Conservation (phyloP, 2,888 invertebrate species). For the Trachelus iudaicus region DNA sequence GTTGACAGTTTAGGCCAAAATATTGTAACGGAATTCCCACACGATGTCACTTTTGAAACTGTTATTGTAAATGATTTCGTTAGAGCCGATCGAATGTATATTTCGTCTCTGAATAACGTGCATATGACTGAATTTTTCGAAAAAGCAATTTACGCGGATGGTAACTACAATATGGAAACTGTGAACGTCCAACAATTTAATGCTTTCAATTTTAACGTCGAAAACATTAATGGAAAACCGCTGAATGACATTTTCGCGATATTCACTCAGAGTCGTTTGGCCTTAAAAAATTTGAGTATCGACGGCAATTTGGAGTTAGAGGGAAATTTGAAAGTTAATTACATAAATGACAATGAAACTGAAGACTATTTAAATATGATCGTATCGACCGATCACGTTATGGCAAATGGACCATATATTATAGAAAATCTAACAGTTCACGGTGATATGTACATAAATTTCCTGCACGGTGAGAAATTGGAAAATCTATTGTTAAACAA, state of each 20-base stretch:
- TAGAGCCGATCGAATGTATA: slow-evolving; percentile 29
- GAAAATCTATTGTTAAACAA: slow-evolving; percentile 31
- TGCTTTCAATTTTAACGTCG: slow-evolving; percentile 20
- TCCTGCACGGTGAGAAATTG: slow-evolving; percentile 31
- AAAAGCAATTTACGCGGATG: slow-evolving; percentile 17
- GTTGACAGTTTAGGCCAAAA: slow-evolving; percentile 24
- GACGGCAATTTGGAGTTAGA: slow-evolving; percentile 42
- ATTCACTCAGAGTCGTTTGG: neutral
- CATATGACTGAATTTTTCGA: slow-evolving; percentile 16
- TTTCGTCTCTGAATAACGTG: neutral
- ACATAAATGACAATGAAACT: slow-evolving; percentile 33
- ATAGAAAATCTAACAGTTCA: slow-evolving; percentile 38
- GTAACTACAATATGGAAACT: slow-evolving; percentile 21
- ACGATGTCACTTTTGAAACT: slow-evolving; percentile 22
- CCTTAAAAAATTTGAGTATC: slow-evolving; percentile 33
- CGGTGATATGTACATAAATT: slow-evolving; percentile 32
- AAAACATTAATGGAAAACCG: slow-evolving; percentile 26
- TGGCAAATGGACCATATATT: slow-evolving; percentile 14
- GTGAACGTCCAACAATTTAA: slow-evolving; percentile 8
- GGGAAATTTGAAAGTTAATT: slow-evolving; percentile 24
- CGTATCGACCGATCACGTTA: slow-evolving; percentile 13
- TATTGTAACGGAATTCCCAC: slow-evolving; percentile 16
- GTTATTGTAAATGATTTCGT: slow-evolving; percentile 29
- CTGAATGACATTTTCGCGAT: slow-evolving; percentile 23
- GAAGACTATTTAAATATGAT: slow-evolving; percentile 35